These are phyloP conservation scores for Nannobrachium achirus DNA, from an alignment of 2,113 vertebrate species.

Conservation along the genomic window DNA sequence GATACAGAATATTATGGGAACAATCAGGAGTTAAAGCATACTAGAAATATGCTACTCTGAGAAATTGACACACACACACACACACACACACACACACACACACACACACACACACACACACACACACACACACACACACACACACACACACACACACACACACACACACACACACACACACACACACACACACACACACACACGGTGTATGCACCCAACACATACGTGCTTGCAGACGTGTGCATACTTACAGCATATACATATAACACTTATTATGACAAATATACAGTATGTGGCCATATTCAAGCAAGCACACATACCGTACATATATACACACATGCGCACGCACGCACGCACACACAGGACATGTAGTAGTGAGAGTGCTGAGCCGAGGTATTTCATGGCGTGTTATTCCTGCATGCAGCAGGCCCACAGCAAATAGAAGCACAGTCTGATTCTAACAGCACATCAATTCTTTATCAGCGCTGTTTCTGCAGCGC, in stretches of 20 bases:
- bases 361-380: conserved; percentile 30
- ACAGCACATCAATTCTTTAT: conserved; percentile 77
- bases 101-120: too few relatives aligned
- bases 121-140: too few relatives aligned
- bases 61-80: too few relatives aligned
- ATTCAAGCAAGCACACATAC: not conserved
- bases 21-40: too few relatives aligned
- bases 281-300: not conserved
- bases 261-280: not conserved
- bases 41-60: too few relatives aligned
- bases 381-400: conserved; percentile 66
- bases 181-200: too few relatives aligned
- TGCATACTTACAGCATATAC: not conserved
- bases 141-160: too few relatives aligned
- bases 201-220: too few relatives aligned
- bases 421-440: conserved; percentile 69
- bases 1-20: too few relatives aligned
- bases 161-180: too few relatives aligned
- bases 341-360: conserved; percentile 5
- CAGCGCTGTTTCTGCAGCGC: conserved; percentile 29
- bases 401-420: conserved; percentile 68
- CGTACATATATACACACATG: not conserved
- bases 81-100: too few relatives aligned
- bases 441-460: conserved; percentile 65
- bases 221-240: too few relatives aligned